Evolutionary conservation across 2,888 invertebrate genomes (phyloP), one percentile per base, ranked within the genome.

Genomic region (Ptilodon capucinus): DNA sequence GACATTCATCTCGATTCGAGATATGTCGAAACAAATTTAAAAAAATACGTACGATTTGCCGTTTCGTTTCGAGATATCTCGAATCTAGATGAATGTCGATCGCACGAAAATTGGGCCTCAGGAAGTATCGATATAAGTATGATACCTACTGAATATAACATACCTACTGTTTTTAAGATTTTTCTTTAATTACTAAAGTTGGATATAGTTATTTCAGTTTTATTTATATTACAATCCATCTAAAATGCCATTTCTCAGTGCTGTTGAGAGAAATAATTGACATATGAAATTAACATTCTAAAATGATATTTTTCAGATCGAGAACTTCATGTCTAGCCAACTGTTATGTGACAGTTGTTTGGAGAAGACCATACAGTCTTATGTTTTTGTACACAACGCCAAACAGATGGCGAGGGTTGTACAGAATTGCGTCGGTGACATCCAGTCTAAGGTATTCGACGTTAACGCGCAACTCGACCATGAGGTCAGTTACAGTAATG

Each of bases 301-400:
- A 25, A 9, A 9, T 25, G 2, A 7, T 25, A 8, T 9, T 41
- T 65, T 65, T 17, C 79, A 82, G 82, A 60, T 71, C 46, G 64
- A 74, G 44, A 60, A 69, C 25, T 48, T 69, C 6, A 65, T 77
- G 54, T 57, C 72, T 4, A 75, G 76, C 32, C 36, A 54, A 0
- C 52, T 65, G 43, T 47, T 81, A 40, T 83, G 83, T 25, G 71
- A 71, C 21, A 45, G 54, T 7, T 83, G 83, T 25, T 64, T 68
- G 11, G 77, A 81, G 44, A 79, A 76, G 45, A 64, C 68, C 2
- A 71, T 80, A 44, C 75, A 80, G 28, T 61, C 73, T 0, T 83
- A 79, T 32, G 54, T 76, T 2, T 82, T 82, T 40, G 78, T 81
- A 17, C 67, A 69, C 54, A 79, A 78, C 39, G 70, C 75, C 0